Percentiles rank a stretch among this genome's conserved stretches.
These are phyloP conservation scores for Syrista parreyssii DNA, from an alignment of 2,888 invertebrate genomes.

Conservation along the genomic window DNA sequence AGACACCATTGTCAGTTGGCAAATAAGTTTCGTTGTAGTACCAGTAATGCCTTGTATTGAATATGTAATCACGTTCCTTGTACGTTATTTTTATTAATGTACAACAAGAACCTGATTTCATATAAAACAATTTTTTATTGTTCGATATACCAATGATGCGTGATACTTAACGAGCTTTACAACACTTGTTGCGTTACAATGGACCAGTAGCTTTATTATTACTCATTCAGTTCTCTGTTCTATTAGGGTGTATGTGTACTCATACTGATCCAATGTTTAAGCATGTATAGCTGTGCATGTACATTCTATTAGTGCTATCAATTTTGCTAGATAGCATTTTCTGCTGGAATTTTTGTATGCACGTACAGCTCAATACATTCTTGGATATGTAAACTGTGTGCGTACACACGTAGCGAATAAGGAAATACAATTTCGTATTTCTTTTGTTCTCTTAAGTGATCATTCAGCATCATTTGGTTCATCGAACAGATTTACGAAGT, in stretches of 20 bases:
- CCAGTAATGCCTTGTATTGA: not conserved
- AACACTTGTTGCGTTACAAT: not conserved
- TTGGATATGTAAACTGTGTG: no score
- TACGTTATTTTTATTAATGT: not conserved
- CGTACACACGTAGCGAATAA: no score
- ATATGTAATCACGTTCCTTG: not conserved
- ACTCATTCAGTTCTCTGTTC: no score
- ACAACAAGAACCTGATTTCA: not conserved
- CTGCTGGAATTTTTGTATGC: no score
- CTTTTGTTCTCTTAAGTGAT: no score
- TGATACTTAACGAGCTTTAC: not conserved
- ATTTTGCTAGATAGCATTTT: no score
- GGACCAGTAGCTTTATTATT: not conserved
- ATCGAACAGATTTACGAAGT: not conserved
- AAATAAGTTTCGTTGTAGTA: not conserved
- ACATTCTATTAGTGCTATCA: no score
- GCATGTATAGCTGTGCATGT: no score
- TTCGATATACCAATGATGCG: not conserved
- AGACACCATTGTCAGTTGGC: not conserved
- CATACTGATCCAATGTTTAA: no score
- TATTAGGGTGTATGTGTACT: no score
- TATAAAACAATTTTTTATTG: not conserved
- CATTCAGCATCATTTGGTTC: not conserved
- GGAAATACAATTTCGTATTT: no score
- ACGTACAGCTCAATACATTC: no score